These are phyloP conservation scores for Puntigrus tetrazona DNA, from an alignment of 2,113 vertebrate species.

Conservation along the genomic window DNA sequence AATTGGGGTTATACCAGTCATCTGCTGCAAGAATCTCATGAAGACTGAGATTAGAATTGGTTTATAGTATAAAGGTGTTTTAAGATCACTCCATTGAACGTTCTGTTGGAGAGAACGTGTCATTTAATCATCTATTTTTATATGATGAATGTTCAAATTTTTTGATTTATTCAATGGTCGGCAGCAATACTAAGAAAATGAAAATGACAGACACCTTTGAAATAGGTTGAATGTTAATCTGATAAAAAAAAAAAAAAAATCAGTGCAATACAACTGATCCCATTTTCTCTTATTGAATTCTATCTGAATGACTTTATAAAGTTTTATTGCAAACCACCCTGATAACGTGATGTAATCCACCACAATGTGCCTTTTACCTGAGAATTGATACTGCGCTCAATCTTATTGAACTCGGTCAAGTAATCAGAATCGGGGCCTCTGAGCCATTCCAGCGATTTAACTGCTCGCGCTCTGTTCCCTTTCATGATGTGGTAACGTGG, in stretches of 20 bases:
- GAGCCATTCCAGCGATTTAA: constrained; percentile 82
- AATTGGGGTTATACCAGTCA: constrained; percentile 89
- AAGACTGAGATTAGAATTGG: constrained; percentile 82
- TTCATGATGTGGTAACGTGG: constrained; percentile 88
- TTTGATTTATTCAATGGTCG: not conserved
- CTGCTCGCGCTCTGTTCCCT: constrained; percentile 75
- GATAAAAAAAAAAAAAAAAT: not conserved
- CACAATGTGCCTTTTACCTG: constrained; percentile 67
- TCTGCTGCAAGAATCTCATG: constrained; percentile 95
- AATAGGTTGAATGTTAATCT: not conserved
- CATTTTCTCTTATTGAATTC: not conserved
- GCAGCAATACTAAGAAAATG: not conserved
- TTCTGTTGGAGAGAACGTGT: constrained; percentile 52
- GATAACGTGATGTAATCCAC: not conserved
- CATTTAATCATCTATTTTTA: not conserved
- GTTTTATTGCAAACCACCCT: not conserved
- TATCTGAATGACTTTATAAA: not conserved
- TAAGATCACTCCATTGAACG: constrained; percentile 77
- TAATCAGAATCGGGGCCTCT: constrained; percentile 76
- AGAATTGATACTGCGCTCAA: constrained; percentile 73
- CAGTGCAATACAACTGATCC: not conserved
- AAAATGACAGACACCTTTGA: not conserved
- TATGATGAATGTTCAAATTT: not conserved
- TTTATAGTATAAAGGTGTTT: constrained; percentile 77
- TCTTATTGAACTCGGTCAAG: constrained; percentile 74